These are phyloP conservation scores for Chelonus formosanus DNA, from an alignment of 2,888 invertebrate species.

Conservation along the genomic window DNA sequence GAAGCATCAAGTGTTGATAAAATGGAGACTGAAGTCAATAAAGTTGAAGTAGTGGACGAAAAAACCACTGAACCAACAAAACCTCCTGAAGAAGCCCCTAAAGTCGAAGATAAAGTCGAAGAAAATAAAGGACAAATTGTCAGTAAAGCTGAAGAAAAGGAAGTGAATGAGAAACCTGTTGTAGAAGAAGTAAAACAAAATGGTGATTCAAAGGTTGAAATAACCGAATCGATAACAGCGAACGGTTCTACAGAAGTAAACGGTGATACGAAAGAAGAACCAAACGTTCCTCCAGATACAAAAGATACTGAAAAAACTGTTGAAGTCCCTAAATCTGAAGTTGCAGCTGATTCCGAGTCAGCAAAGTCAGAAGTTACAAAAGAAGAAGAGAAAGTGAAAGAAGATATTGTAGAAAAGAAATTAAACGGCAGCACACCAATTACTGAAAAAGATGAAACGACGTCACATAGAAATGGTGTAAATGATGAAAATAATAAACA, in stretches of 20 bases:
- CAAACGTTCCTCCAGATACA: slow-evolving; percentile 24
- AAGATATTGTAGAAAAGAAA: slow-evolving; percentile 34
- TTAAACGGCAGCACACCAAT: slow-evolving; percentile 16
- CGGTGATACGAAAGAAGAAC: slow-evolving; percentile 38
- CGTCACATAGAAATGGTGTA: slow-evolving; percentile 57
- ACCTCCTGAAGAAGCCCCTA: slow-evolving; percentile 37
- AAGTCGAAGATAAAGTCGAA: slow-evolving; percentile 43
- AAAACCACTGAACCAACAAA: slow-evolving; percentile 34
- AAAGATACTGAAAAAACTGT: slow-evolving; percentile 25
- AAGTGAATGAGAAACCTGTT: slow-evolving; percentile 36
- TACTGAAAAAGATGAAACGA: slow-evolving; percentile 36
- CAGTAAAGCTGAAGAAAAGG: slow-evolving; percentile 42
- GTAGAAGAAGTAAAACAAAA: slow-evolving; percentile 41
- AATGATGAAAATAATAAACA: slow-evolving; percentile 40
- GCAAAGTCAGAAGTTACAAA: slow-evolving; percentile 29
- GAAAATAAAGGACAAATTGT: slow-evolving; percentile 26
- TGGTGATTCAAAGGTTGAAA: slow-evolving; percentile 43
- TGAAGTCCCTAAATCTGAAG: slow-evolving; percentile 31
- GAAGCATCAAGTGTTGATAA: slow-evolving; percentile 34
- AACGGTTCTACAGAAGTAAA: slow-evolving; percentile 38
- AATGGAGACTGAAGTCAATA: slow-evolving; percentile 22
- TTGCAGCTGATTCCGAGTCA: slow-evolving; percentile 15
- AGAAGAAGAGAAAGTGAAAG: slow-evolving; percentile 26
- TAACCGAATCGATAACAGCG: slow-evolving; percentile 34
- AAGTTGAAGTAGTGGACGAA: slow-evolving; percentile 41